Evolutionary conservation across 2,888 invertebrate genomes (phyloP).

Genomic region (Erebia aethiops): DNA sequence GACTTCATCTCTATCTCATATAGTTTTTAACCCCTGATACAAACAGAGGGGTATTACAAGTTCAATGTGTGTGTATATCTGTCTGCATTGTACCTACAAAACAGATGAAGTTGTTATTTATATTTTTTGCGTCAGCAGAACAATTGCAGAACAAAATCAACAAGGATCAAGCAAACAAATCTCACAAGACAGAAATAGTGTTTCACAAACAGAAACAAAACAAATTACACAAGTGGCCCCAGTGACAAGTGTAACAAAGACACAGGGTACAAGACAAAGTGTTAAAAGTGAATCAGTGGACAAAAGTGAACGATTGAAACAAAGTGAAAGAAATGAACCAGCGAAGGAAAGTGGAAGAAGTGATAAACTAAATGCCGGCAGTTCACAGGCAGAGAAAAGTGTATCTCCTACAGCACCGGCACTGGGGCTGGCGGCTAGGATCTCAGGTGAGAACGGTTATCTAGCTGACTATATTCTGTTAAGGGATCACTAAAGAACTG

Average conservation of each 20-base stretch:
- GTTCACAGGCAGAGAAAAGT: slow-evolving; percentile 19
- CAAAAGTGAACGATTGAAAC: neutral
- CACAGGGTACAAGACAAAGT: slow-evolving; percentile 22
- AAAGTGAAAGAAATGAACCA: neutral
- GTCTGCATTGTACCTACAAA: too few species aligned
- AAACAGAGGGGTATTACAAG: neutral
- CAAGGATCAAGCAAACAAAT: neutral
- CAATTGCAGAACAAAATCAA: neutral
- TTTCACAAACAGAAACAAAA: neutral
- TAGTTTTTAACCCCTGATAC: neutral
- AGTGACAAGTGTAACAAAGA: slow-evolving; percentile 1
- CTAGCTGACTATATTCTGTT: too few species aligned
- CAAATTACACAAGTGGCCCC: neutral
- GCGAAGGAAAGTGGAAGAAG: slow-evolving; percentile 12
- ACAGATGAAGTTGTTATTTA: too few species aligned
- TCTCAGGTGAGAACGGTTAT: slow-evolving; percentile 19
- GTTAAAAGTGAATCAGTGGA: slow-evolving; percentile 18
- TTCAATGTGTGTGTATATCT: neutral
- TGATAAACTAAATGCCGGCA: slow-evolving; percentile 1
- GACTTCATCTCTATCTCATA: neutral
- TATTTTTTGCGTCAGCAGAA: slow-evolving; percentile 10
- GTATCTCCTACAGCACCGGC: slow-evolving; percentile 1
- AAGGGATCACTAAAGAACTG: too few species aligned
- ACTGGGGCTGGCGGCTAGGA: slow-evolving; percentile 14
- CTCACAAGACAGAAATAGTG: neutral